Percentiles rank a stretch among this genome's conserved stretches.
These are phyloP conservation scores for Doris montereyensis DNA, from an alignment of 2,888 invertebrate species.

Conservation along the genomic window DNA sequence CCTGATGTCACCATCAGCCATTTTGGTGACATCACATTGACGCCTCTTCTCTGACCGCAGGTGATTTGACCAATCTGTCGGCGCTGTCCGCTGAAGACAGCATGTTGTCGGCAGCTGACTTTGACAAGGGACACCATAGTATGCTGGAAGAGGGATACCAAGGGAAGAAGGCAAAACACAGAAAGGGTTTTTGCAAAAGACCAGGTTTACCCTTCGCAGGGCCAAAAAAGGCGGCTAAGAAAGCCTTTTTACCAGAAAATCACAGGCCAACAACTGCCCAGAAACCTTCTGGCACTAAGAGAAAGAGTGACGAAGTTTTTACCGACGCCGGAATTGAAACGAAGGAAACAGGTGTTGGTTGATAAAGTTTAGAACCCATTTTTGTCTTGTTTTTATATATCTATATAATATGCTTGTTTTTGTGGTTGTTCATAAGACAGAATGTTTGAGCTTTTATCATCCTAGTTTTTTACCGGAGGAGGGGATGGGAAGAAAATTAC, in stretches of 20 bases:
- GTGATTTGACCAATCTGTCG: conserved; percentile 16
- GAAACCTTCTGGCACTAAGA: conserved; percentile 32
- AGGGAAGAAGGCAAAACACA: conserved; percentile 25
- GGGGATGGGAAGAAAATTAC: no score
- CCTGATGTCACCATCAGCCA: conserved; percentile 39
- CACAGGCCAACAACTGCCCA: conserved; percentile 32
- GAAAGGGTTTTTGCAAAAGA: conserved; percentile 43
- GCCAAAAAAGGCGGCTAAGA: conserved; percentile 46
- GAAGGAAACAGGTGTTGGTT: conserved; percentile 12
- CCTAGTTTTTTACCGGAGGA: no score
- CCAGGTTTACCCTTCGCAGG: conserved; percentile 43
- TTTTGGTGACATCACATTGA: conserved; percentile 27
- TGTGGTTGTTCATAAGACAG: no score
- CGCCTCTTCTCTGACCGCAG: conserved; percentile 20
- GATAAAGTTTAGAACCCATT: not conserved
- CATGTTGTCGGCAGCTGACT: conserved; percentile 20
- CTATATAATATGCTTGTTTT: no score
- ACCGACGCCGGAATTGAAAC: conserved; percentile 19
- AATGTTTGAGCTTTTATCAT: no score
- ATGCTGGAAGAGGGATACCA: conserved; percentile 35
- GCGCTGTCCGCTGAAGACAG: conserved; percentile 36
- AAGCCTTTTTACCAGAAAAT: conserved; percentile 49
- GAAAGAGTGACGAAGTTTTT: conserved; percentile 43
- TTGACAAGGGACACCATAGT: conserved; percentile 30
- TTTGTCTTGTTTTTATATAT: no score